Evolutionary conservation across 2,797 vertebrate genomes (phyloP), one percentile per base, ranked within the genome.

Genomic region (Cyprinella venusta): DNA sequence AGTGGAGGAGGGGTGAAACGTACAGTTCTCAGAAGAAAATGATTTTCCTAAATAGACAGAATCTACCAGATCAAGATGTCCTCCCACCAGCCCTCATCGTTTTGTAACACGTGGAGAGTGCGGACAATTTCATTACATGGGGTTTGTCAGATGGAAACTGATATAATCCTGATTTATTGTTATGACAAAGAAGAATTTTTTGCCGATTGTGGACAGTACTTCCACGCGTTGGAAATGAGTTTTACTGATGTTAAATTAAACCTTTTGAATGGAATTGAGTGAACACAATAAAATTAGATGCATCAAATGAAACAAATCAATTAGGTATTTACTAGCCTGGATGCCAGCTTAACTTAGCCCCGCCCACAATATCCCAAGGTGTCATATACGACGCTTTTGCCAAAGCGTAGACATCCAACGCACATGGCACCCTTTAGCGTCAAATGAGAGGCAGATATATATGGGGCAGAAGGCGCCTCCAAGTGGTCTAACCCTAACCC

Each of bases 11-110:
- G 85, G 87, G 76, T 79, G 85, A 67, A 82, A 76, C 26, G 65
- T 86, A 87, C 85, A 83, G 83, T 88, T 86, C 81, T 89, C 80
- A 82, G 83, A 84, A 83, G 69, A 84, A 87, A 81, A 86, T 74
- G 8, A 83, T 85, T 72, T 81, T 84, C 81, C 80, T 69, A 86
- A 87, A 85, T 59, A 80, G 40, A 42, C 86, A 48, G 52, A 83
- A 84, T 85, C 85, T 81, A 80, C 78, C 52, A 74, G 30, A 74
- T 85, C 65, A 75, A 82, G 64, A 87, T 86, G 86, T 88, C 76
- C 71, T 63, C 77, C 38, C 74, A 76, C 64, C 77, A 70, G 61
- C 38, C 40, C 52, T 48, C 71, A 76, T 76, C 45, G n/a, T 82
- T 82, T 65, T 54, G 80, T 76, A 82, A 75, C 80, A 82, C 48